Evolutionary conservation across 1,140 invertebrate species (phyloP).

Genomic region (Thaumatotibia leucotreta): DNA sequence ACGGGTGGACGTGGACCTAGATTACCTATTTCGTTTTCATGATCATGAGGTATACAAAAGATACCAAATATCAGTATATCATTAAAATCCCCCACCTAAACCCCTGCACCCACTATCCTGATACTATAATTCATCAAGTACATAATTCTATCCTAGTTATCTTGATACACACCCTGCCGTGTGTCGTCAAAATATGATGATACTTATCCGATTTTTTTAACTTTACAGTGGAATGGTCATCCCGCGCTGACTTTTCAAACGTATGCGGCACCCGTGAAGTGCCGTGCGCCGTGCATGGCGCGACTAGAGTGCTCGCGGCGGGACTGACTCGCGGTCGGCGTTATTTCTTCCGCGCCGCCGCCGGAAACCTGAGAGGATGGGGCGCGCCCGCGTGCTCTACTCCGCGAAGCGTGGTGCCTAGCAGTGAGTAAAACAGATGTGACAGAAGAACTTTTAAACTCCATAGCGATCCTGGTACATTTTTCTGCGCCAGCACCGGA

Average conservation of each 20-base stretch:
- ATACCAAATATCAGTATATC: too few relatives aligned
- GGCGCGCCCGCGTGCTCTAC: slow-evolving; percentile 85
- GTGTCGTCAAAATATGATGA: not conserved
- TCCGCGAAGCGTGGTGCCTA: slow-evolving; percentile 90
- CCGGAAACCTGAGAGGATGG: slow-evolving; percentile 94
- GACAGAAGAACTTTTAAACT: too few relatives aligned
- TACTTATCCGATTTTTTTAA: not conserved
- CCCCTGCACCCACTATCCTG: too few relatives aligned
- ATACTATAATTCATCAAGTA: too few relatives aligned
- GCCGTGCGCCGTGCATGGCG: slow-evolving; percentile 75
- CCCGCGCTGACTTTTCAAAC: slow-evolving; percentile 86
- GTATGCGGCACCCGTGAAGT: slow-evolving; percentile 88
- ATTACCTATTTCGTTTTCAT: too few relatives aligned
- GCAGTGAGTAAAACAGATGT: slow-evolving; percentile 86
- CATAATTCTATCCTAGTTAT: slow-evolving; percentile 38
- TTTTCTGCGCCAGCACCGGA: too few relatives aligned
- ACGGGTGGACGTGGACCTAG: too few relatives aligned
- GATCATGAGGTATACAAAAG: too few relatives aligned
- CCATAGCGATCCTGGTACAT: too few relatives aligned
- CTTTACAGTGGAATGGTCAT: slow-evolving; percentile 90
- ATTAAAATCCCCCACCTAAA: too few relatives aligned
- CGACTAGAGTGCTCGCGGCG: slow-evolving; percentile 81
- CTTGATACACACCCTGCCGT: not conserved
- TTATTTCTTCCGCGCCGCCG: slow-evolving; percentile 91
- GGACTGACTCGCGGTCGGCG: slow-evolving; percentile 88